Evolutionary conservation across 2,113 vertebrate species (phyloP).

Genomic region (Antennarius striatus): DNA sequence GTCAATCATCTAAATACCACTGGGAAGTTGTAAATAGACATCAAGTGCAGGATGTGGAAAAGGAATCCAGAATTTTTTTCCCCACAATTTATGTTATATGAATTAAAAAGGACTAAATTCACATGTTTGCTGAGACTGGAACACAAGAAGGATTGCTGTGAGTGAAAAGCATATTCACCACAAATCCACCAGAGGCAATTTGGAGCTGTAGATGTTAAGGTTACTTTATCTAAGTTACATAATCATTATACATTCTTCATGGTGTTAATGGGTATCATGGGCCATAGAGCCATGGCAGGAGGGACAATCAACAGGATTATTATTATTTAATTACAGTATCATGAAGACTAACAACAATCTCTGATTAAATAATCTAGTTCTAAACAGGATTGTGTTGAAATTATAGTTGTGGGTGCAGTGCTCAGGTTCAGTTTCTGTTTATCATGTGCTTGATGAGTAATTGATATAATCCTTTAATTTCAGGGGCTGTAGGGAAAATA

Average conservation of each 20-base stretch:
- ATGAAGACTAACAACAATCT: slow-evolving; percentile 41
- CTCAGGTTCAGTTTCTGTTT: not conserved
- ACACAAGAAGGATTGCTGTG: not conserved
- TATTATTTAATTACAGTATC: slow-evolving; percentile 35
- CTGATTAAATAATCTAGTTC: not conserved
- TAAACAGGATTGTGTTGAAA: slow-evolving; percentile 29
- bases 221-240: slow-evolving; percentile 1
- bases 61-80: not conserved
- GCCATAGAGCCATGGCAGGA: slow-evolving; percentile 21
- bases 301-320: slow-evolving; percentile 29
- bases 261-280: slow-evolving; percentile 54
- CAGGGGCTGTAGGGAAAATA: too few relatives aligned
- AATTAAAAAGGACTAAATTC: not conserved
- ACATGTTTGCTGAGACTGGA: not conserved
- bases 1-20: not conserved
- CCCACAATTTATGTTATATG: not conserved
- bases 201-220: not conserved
- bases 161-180: slow-evolving; percentile 13
- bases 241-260: slow-evolving; percentile 15
- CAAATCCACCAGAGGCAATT: slow-evolving; percentile 3
- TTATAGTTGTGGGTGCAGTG: not conserved
- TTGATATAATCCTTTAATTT: too few relatives aligned
- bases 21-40: slow-evolving; percentile 1
- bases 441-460: too few relatives aligned
- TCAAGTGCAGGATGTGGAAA: not conserved